Conservation (phyloP, 2,888 invertebrate genomes). For the Tinea semifulvella region DNA sequence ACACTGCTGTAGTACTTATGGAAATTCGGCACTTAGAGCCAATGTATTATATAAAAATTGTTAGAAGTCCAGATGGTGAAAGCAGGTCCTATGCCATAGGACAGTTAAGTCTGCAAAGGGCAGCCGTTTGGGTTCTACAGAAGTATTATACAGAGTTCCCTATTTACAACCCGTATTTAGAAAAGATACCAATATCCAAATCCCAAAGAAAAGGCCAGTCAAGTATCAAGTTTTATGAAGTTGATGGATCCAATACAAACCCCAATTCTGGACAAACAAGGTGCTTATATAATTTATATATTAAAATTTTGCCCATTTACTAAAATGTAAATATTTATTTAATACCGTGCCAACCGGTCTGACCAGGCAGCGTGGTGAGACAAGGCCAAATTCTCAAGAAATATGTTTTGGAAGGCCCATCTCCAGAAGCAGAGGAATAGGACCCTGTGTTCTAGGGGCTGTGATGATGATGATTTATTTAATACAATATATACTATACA, state of each 20-base stretch:
- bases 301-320: no score
- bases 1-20: conserved; percentile 90
- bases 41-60: conserved; percentile 87
- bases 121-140: conserved; percentile 94
- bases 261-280: conserved; percentile 75
- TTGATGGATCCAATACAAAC: conserved; percentile 81
- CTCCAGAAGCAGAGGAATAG: no score
- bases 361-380: no score
- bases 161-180: conserved; percentile 96
- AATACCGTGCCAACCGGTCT: no score
- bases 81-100: conserved; percentile 89
- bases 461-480: no score
- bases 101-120: conserved; percentile 92
- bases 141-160: conserved; percentile 96
- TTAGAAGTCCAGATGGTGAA: conserved; percentile 95
- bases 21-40: conserved; percentile 94
- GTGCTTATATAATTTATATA: no score
- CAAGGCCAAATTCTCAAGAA: no score
- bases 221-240: conserved; percentile 97
- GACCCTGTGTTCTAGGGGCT: no score
- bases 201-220: conserved; percentile 80
- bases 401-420: no score
- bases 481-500: no score
- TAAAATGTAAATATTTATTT: no score
- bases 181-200: conserved; percentile 88